phyloP scores from a whole-genome alignment of 2,888 invertebrate species.

The Pterostichus niger region DNA sequence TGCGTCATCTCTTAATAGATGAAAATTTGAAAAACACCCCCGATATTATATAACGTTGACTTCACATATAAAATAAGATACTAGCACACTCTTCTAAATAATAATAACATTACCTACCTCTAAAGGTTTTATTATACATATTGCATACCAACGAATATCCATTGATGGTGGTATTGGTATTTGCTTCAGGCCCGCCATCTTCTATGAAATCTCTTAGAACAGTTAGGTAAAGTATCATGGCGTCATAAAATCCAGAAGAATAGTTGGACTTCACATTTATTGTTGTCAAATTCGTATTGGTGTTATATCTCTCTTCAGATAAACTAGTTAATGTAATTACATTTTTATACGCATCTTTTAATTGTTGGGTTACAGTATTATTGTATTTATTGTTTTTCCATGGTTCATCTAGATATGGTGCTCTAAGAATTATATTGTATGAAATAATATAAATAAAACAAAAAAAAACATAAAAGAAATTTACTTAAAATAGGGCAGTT shows the following conservation, averaged over 20 bases:
- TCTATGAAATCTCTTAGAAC: slow-evolving; percentile 93
- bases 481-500: not conserved
- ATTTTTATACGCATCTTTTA: slow-evolving; percentile 91
- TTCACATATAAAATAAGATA: no score
- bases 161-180: slow-evolving; percentile 80
- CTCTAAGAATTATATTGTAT: slow-evolving; percentile 70
- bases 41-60: no score
- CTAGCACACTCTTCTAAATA: no score
- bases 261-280: slow-evolving; percentile 73
- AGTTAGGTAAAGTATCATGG: slow-evolving; percentile 94
- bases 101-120: slow-evolving; percentile 80
- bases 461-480: not conserved
- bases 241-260: slow-evolving; percentile 94
- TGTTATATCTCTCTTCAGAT: slow-evolving; percentile 88
- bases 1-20: no score
- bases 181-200: slow-evolving; percentile 73
- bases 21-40: no score
- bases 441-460: not conserved
- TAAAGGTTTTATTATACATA: slow-evolving; percentile 93
- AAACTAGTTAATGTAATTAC: slow-evolving; percentile 91
- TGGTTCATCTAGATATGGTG: slow-evolving; percentile 82
- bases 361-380: slow-evolving; percentile 85
- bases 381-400: slow-evolving; percentile 87
- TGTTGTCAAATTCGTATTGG: slow-evolving; percentile 88
- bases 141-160: slow-evolving; percentile 90